A percentile compares a stretch with the other conserved stretches of the same genome.
Conservation (phyloP, 2,888 invertebrate genomes). For the Gymnocheta viridis region DNA sequence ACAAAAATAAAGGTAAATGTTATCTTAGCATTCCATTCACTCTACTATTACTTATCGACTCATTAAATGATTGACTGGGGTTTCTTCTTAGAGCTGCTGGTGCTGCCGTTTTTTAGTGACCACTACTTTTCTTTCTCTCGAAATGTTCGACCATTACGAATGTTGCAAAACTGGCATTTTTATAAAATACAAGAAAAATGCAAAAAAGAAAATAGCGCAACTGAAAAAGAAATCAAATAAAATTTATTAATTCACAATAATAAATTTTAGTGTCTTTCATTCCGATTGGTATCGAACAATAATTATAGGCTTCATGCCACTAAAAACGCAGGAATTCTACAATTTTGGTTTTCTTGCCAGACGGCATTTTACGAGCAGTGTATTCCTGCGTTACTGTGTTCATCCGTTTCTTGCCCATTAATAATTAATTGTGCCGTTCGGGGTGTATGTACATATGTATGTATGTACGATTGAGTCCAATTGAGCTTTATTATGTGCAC, state of each 20-base stretch:
- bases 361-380: conserved; percentile 20
- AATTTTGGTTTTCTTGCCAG: conserved; percentile 30
- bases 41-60: conserved; percentile 58
- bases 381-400: conserved; percentile 19
- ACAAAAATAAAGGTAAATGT: conserved; percentile 56
- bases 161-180: conserved; percentile 18
- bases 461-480: conserved; percentile 54
- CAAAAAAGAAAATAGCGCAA: conserved; percentile 13
- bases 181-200: not conserved
- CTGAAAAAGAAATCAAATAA: conserved; percentile 71
- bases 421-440: conserved; percentile 77
- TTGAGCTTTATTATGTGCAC: conserved; percentile 56
- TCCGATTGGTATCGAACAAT: conserved; percentile 82
- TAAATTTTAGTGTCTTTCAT: conserved; percentile 82
- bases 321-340: conserved; percentile 65
- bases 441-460: too few species aligned
- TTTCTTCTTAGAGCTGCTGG: conserved; percentile 30
- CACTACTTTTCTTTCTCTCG: not conserved
- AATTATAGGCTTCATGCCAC: conserved; percentile 80
- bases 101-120: conserved; percentile 36
- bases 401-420: conserved; percentile 65
- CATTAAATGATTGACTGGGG: conserved; percentile 46
- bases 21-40: conserved; percentile 63
- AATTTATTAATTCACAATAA: conserved; percentile 82
- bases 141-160: conserved; percentile 7